Evolutionary conservation across 1,140 invertebrate species (phyloP).

Genomic region (Parasteatoda tepidariorum): DNA sequence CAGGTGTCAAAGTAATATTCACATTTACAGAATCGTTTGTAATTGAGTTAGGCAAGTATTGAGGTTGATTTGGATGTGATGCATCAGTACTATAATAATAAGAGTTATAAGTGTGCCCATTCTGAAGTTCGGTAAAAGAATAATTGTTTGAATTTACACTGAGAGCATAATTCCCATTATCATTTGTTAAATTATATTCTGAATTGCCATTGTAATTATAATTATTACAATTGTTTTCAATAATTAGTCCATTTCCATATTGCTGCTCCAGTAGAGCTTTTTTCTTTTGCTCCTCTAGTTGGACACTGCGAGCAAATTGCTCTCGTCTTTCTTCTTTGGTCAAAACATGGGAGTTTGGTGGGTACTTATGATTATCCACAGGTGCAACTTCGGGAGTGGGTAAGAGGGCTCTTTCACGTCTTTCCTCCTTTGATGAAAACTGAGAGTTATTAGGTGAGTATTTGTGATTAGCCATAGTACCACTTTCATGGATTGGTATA

Average conservation of each 20-base stretch:
- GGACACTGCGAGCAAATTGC: conserved; percentile 80
- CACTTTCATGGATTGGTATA: too few relatives aligned
- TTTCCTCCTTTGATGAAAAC: too few relatives aligned
- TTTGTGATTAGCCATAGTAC: too few relatives aligned
- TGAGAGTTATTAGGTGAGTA: too few relatives aligned
- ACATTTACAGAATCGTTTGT: neutral
- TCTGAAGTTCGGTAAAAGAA: neutral
- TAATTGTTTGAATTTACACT: neutral
- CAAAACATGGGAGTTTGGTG: too few relatives aligned
- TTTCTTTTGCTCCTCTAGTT: conserved; percentile 74
- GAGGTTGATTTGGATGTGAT: neutral
- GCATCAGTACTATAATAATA: conserved; percentile 8
- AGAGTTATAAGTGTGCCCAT: neutral
- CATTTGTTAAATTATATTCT: conserved; percentile 9
- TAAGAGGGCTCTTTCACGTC: too few relatives aligned
- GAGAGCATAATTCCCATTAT: neutral
- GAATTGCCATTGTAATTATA: neutral
- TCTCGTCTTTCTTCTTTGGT: conserved; percentile 79
- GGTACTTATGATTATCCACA: too few relatives aligned
- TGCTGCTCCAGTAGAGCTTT: conserved; percentile 59
- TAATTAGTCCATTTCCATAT: conserved; percentile 11
- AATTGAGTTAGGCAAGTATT: conserved; percentile 16
- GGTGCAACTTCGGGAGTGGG: too few relatives aligned
- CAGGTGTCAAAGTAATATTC: neutral
- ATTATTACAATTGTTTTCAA: neutral